Evolutionary conservation across 2,113 vertebrate genomes (phyloP).

Genomic region (Entelurus aequoreus): DNA sequence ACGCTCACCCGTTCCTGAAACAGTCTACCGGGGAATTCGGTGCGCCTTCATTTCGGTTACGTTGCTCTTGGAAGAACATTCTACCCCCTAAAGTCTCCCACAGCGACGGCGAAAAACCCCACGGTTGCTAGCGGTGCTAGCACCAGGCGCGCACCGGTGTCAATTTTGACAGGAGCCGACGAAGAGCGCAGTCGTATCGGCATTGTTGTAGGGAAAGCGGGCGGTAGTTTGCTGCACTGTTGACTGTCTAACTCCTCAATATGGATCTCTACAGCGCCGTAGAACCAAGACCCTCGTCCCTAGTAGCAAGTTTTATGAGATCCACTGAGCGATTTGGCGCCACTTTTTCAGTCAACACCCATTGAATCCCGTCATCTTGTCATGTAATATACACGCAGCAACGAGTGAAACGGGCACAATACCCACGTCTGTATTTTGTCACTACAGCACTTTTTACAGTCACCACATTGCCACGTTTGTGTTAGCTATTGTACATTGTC

Average conservation of each 20-base stretch:
- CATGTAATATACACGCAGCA: constrained; percentile 14
- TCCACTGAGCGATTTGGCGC: constrained; percentile 60
- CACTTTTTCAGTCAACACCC: constrained; percentile 68
- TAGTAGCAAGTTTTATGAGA: constrained; percentile 42
- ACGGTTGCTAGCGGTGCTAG: constrained; percentile 50
- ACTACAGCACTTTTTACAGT: not conserved
- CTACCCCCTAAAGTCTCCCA: not conserved
- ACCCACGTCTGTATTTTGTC: not conserved
- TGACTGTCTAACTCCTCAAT: not conserved
- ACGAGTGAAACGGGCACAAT: constrained; percentile 8
- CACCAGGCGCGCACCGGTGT: constrained; percentile 59
- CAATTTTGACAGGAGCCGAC: constrained; percentile 71
- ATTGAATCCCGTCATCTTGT: constrained; percentile 45
- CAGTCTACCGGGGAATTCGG: not conserved
- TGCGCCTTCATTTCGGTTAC: not conserved
- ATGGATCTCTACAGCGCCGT: not conserved
- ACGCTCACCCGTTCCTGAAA: not conserved
- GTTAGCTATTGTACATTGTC: not conserved
- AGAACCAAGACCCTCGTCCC: not conserved
- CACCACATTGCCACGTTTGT: not conserved
- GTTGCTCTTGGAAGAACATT: not conserved
- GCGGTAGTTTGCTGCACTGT: constrained; percentile 15
- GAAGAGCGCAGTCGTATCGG: constrained; percentile 43
- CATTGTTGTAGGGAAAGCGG: constrained; percentile 23
- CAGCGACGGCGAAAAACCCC: constrained; percentile 4